Percentiles rank a stretch among this genome's conserved stretches.
phyloP scores from a whole-genome alignment of 2,797 vertebrate genomes.

The Masticophis lateralis region DNA sequence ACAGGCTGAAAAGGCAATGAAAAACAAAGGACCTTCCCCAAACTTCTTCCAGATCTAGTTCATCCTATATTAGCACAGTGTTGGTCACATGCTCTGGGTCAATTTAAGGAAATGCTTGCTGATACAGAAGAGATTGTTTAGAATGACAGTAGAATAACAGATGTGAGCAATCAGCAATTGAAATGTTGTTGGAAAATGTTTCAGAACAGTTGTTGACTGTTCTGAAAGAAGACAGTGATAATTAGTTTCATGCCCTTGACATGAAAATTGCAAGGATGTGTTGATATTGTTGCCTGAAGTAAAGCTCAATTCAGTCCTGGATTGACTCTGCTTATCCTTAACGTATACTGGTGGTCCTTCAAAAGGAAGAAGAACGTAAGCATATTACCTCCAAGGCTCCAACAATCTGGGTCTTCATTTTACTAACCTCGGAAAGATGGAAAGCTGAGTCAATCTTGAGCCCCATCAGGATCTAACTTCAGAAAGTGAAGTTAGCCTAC shows the following conservation, averaged over 20 bases:
- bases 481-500: neutral
- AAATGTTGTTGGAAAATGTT: neutral
- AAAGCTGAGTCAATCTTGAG: neutral
- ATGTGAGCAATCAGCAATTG: neutral
- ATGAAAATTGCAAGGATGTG: neutral
- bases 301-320: neutral
- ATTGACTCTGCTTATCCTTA: neutral
- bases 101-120: neutral
- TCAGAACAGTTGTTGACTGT: neutral
- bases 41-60: neutral
- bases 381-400: neutral
- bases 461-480: neutral
- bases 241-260: neutral
- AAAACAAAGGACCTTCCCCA: neutral
- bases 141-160: neutral
- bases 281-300: neutral
- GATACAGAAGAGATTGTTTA: neutral
- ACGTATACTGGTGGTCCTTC: neutral
- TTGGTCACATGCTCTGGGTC: neutral
- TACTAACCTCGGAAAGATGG: neutral
- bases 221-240: neutral
- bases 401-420: neutral
- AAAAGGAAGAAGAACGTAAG: neutral
- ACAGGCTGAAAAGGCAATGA: neutral
- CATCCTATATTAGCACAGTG: neutral